phyloP scores from a whole-genome alignment of 2,888 invertebrate genomes.

The Eupithecia centaureata region DNA sequence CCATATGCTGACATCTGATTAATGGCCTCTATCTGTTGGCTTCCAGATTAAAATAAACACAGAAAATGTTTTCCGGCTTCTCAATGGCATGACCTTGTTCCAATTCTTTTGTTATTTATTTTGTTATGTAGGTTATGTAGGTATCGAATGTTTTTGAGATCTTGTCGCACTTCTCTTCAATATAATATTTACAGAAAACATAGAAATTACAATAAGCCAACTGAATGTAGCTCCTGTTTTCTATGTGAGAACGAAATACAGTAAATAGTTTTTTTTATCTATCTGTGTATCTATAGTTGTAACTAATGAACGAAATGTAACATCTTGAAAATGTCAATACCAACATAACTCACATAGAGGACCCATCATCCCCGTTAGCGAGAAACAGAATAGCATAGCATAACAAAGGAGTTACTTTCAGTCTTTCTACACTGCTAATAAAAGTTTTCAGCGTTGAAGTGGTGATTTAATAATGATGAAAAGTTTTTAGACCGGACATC shows the following conservation, averaged over 20 bases:
- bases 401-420: too few species aligned
- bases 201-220: background rate
- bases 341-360: too few species aligned
- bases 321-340: too few species aligned
- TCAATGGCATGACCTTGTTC: conserved; percentile 25
- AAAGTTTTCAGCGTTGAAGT: background rate
- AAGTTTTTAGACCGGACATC: conserved; percentile 10
- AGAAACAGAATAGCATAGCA: too few species aligned
- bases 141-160: background rate
- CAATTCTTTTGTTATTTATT: conserved; percentile 18
- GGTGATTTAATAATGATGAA: conserved; percentile 9
- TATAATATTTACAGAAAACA: background rate
- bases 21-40: conserved; percentile 56
- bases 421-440: background rate
- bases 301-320: too few species aligned
- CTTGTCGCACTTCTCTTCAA: background rate
- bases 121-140: too few species aligned
- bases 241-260: too few species aligned
- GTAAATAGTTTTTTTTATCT: too few species aligned
- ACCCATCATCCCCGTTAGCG: too few species aligned
- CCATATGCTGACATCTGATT: conserved; percentile 67
- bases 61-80: conserved; percentile 44
- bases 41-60: conserved; percentile 55
- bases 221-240: too few species aligned
- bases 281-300: too few species aligned